A percentile compares a stretch with the other conserved stretches of the same genome.
These are phyloP conservation scores for Ramazzottius varieornatus DNA, from an alignment of 2,888 invertebrate genomes.

Conservation along the genomic window DNA sequence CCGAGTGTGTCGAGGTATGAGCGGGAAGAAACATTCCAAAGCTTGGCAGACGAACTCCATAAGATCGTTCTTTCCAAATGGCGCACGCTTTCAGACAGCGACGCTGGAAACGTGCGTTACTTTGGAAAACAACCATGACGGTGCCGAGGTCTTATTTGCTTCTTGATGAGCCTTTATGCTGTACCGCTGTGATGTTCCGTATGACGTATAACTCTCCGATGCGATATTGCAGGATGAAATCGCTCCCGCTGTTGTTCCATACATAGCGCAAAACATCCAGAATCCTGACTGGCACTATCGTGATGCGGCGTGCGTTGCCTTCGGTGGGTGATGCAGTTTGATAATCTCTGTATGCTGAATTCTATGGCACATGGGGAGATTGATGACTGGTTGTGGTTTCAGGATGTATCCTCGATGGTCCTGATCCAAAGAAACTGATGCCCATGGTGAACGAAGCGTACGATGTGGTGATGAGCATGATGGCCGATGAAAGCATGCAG, in stretches of 20 bases:
- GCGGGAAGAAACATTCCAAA: too few species aligned
- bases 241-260: conserved; percentile 78
- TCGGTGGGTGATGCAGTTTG: conserved; percentile 32
- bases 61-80: too few species aligned
- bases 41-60: too few species aligned
- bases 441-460: conserved; percentile 86
- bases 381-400: conserved; percentile 23
- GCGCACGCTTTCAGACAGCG: too few species aligned
- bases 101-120: too few species aligned
- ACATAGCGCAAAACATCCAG: conserved; percentile 77
- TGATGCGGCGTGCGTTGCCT: conserved; percentile 96
- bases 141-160: too few species aligned
- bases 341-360: not conserved
- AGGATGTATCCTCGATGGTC: conserved; percentile 55
- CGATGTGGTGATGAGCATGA: conserved; percentile 70
- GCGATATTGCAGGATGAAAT: too few species aligned
- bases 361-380: too few species aligned
- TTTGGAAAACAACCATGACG: too few species aligned
- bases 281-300: conserved; percentile 67
- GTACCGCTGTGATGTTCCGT: too few species aligned
- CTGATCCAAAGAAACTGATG: conserved; percentile 58
- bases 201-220: too few species aligned
- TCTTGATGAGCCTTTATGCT: too few species aligned
- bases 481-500: conserved; percentile 74
- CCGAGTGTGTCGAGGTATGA: conserved; percentile 89